Conservation (phyloP, 2,113 vertebrate species). For the Podilymbus podiceps region DNA sequence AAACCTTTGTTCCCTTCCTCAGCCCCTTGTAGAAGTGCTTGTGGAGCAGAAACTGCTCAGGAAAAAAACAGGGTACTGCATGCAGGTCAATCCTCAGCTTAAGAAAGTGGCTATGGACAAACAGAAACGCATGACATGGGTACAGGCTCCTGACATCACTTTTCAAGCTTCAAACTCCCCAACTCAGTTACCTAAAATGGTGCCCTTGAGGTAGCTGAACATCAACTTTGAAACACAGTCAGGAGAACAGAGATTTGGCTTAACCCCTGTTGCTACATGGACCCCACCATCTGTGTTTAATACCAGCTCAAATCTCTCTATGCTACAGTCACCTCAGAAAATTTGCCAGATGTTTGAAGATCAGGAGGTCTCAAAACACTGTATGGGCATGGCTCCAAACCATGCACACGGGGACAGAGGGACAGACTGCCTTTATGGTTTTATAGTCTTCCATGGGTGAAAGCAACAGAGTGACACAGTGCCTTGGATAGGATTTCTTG, state of each 20-base stretch:
- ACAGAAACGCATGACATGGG: neutral
- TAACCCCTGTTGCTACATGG: neutral
- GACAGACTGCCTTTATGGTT: neutral
- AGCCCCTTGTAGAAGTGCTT: neutral
- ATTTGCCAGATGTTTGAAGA: neutral
- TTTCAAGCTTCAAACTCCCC: neutral
- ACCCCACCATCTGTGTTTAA: neutral
- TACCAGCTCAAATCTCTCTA: neutral
- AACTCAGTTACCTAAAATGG: neutral
- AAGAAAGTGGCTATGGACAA: neutral
- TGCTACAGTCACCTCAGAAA: neutral
- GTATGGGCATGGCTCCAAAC: neutral
- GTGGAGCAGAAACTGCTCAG: neutral
- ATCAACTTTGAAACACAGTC: neutral
- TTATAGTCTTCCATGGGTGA: neutral
- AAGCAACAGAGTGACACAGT: neutral
- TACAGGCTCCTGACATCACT: neutral
- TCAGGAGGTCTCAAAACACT: neutral
- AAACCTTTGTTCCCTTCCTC: neutral
- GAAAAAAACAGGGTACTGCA: neutral
- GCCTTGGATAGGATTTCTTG: neutral
- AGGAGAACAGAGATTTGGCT: neutral
- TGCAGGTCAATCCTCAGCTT: neutral
- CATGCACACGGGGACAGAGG: neutral
- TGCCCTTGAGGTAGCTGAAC: neutral